Evolutionary conservation across 2,888 invertebrate genomes (phyloP).

Genomic region (Luffia ferchaultella): DNA sequence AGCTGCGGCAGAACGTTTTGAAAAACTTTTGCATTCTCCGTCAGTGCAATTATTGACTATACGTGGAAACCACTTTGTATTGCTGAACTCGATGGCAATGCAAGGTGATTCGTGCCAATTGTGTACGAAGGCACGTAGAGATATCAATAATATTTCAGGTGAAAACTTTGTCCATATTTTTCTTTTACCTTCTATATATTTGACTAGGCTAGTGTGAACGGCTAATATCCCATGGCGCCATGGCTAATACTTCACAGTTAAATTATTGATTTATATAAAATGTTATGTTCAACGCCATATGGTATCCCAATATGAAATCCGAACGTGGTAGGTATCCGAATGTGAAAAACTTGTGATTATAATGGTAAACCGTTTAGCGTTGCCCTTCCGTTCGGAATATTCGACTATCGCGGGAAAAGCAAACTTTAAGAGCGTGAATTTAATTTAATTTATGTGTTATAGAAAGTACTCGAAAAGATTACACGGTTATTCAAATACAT

Average conservation of each 20-base stretch:
- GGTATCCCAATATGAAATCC: too few species aligned
- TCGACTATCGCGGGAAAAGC: too few species aligned
- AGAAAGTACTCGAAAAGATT: too few species aligned
- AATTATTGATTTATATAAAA: neutral
- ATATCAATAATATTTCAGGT: conserved; percentile 72
- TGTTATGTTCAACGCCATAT: neutral
- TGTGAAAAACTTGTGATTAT: too few species aligned
- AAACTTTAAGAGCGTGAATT: too few species aligned
- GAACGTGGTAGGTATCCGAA: too few species aligned
- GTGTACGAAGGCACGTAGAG: conserved; percentile 78
- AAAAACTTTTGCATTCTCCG: conserved; percentile 74
- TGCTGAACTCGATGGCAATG: conserved; percentile 96
- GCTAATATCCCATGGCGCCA: neutral
- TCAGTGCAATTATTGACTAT: conserved; percentile 76
- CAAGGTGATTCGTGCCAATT: conserved; percentile 91
- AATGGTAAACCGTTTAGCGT: too few species aligned
- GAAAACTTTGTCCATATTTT: conserved; percentile 25
- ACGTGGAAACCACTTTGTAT: conserved; percentile 82
- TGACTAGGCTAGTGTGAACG: neutral
- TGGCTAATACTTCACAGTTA: neutral
- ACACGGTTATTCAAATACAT: too few species aligned
- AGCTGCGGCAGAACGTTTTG: conserved; percentile 73
- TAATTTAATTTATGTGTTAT: too few species aligned
- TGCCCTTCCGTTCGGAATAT: too few species aligned
- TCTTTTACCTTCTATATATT: neutral